Evolutionary conservation across 2,113 vertebrate genomes (phyloP).

Genomic region (Muntiacus muntjak): DNA sequence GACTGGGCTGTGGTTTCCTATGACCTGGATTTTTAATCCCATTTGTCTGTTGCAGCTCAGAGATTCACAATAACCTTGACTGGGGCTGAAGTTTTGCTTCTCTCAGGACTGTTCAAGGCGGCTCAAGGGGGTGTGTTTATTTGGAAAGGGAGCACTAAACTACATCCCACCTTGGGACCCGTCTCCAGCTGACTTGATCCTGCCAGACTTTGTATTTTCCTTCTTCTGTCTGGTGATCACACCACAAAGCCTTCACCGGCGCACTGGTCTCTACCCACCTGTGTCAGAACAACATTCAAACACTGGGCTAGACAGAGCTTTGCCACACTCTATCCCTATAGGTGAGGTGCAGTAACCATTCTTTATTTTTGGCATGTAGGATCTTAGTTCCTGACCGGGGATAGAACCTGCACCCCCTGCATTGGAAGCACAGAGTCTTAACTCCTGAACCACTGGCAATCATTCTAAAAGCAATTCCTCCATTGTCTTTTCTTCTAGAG

Average conservation of each 20-base stretch:
- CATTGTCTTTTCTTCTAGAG: background rate
- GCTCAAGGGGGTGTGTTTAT: background rate
- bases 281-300: background rate
- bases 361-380: background rate
- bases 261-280: background rate
- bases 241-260: background rate
- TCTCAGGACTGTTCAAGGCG: background rate
- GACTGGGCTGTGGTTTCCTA: background rate
- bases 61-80: background rate
- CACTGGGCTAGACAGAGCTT: background rate
- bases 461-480: background rate
- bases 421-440: background rate
- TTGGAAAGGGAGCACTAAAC: background rate
- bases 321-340: background rate
- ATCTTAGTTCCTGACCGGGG: background rate
- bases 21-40: background rate
- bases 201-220: background rate
- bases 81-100: background rate
- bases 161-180: background rate
- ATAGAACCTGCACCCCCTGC: background rate
- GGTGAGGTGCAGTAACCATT: background rate
- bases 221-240: background rate
- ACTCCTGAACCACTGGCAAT: background rate
- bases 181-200: background rate
- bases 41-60: background rate